These are phyloP conservation scores for Cydia pomonella DNA, from an alignment of 1,140 invertebrate genomes.

Conservation along the genomic window DNA sequence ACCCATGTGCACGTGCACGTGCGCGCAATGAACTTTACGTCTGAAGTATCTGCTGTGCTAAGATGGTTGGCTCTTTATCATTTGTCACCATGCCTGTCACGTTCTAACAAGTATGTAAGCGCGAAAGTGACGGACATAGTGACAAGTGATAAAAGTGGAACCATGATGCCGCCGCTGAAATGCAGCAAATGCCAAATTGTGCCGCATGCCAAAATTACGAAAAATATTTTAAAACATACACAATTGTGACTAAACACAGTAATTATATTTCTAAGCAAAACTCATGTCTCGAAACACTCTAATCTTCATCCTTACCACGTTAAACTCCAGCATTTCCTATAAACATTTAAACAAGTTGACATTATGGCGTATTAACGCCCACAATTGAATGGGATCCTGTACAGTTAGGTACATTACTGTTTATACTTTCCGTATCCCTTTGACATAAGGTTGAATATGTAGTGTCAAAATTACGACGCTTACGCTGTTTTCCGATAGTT, in stretches of 20 bases:
- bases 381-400: background rate
- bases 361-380: background rate
- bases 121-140: too few relatives aligned
- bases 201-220: too few relatives aligned
- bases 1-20: too few relatives aligned
- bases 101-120: too few relatives aligned
- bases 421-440: background rate
- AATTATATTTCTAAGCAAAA: background rate
- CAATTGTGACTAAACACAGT: background rate
- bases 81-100: too few relatives aligned
- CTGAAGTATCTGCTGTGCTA: too few relatives aligned
- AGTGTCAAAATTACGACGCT: background rate
- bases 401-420: background rate
- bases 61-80: too few relatives aligned
- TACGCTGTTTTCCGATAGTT: background rate
- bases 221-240: too few relatives aligned
- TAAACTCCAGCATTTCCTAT: background rate
- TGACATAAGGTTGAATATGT: background rate
- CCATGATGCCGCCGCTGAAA: too few relatives aligned
- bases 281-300: background rate
- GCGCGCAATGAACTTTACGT: too few relatives aligned
- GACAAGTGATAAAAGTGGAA: too few relatives aligned
- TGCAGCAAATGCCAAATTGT: too few relatives aligned
- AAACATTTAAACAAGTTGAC: background rate
- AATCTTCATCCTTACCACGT: background rate